Evolutionary conservation across 2,888 invertebrate species (phyloP).

Genomic region (Epistrophe eligans): DNA sequence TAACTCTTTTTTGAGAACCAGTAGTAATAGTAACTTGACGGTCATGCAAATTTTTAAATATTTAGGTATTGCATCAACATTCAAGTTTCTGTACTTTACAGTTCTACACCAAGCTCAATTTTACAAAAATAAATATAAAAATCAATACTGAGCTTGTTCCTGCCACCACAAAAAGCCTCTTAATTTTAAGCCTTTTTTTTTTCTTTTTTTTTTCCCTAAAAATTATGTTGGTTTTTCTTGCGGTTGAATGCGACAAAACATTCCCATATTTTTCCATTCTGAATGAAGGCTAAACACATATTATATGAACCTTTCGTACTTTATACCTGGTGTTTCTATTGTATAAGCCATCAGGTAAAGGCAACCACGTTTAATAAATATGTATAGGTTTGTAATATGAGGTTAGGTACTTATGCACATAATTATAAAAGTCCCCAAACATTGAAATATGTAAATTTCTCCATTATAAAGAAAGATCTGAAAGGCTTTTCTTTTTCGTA

Average conservation of each 20-base stretch:
- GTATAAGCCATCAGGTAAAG: background rate
- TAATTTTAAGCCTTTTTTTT: background rate
- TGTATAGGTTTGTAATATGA: too few relatives aligned
- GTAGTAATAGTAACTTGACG: too few relatives aligned
- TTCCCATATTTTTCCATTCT: constrained; percentile 12
- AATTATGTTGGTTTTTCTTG: background rate
- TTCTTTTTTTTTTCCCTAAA: background rate
- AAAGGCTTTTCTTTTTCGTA: background rate
- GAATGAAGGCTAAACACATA: constrained; percentile 6
- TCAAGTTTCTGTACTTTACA: too few relatives aligned
- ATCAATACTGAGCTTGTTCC: background rate
- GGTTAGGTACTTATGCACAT: constrained; percentile 4
- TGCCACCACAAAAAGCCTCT: background rate
- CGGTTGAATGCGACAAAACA: background rate
- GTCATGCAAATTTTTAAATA: too few relatives aligned
- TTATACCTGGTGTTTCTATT: background rate
- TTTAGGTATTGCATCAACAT: too few relatives aligned
- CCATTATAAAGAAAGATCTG: background rate
- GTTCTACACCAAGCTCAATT: too few relatives aligned
- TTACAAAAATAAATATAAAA: background rate
- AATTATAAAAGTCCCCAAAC: constrained; percentile 9
- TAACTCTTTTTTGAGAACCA: too few relatives aligned
- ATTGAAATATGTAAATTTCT: constrained; percentile 6
- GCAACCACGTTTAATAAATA: background rate
- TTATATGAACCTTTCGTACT: background rate